Evolutionary conservation across 2,797 vertebrate species (phyloP).

Genomic region (Cirrhinus mrigala): DNA sequence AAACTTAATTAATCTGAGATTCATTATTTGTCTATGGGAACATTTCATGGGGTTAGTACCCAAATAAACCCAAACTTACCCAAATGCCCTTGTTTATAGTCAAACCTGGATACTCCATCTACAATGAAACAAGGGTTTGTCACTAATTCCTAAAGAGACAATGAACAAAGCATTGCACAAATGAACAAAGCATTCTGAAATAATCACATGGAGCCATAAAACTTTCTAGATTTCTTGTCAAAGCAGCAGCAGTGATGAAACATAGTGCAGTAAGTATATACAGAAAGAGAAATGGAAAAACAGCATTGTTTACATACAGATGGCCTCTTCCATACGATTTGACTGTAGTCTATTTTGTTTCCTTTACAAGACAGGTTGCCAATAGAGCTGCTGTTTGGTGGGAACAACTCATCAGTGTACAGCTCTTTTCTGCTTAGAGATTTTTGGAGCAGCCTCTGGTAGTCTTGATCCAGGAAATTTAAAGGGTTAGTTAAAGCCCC

Average conservation of each 20-base stretch:
- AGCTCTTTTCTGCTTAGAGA: slow-evolving; percentile 30
- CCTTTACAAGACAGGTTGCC: slow-evolving; percentile 49
- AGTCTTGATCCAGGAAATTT: slow-evolving; percentile 70
- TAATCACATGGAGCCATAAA: not conserved
- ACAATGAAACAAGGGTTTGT: slow-evolving; percentile 44
- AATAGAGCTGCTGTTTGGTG: slow-evolving; percentile 66
- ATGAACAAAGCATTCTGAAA: not conserved
- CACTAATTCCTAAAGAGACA: slow-evolving; percentile 44
- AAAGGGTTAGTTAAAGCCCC: slow-evolving; percentile 65
- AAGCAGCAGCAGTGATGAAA: too few species aligned
- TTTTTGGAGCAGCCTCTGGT: slow-evolving; percentile 61
- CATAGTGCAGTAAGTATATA: not conserved
- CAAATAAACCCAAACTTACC: slow-evolving; percentile 60
- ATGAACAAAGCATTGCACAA: not conserved
- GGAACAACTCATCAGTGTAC: slow-evolving; percentile 71
- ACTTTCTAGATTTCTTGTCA: too few species aligned
- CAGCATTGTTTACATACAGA: not conserved
- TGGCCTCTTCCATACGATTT: not conserved
- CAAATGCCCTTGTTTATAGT: slow-evolving; percentile 68
- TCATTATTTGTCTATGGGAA: too few species aligned
- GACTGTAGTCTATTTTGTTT: not conserved
- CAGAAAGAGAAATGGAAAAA: not conserved
- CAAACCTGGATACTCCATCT: slow-evolving; percentile 69
- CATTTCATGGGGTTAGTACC: too few species aligned
- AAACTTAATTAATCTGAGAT: not conserved